Evolutionary conservation across 2,113 vertebrate species (phyloP).

Genomic region (Eleginops maclovinus): DNA sequence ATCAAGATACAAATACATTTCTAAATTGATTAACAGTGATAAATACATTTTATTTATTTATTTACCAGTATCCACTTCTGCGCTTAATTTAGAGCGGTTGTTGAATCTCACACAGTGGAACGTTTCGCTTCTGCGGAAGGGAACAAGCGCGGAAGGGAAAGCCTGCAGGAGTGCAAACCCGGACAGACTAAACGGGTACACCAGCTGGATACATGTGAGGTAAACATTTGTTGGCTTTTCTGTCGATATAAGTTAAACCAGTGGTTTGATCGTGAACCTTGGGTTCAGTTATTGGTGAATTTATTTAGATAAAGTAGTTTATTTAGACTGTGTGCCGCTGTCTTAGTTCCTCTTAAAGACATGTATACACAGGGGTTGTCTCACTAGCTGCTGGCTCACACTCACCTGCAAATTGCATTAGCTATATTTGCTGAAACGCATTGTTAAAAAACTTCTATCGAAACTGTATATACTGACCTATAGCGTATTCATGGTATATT

Average conservation of each 20-base stretch:
- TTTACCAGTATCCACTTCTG: fast-evolving
- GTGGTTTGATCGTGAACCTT: background rate
- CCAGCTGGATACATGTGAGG: conserved; percentile 70
- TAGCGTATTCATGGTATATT: background rate
- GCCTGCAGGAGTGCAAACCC: background rate
- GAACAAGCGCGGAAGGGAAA: conserved; percentile 40
- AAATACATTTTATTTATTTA: background rate
- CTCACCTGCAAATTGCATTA: background rate
- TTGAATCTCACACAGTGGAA: conserved; percentile 32
- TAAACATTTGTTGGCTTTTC: conserved; percentile 46
- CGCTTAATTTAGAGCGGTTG: background rate
- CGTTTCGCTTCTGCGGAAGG: background rate
- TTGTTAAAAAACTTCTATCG: too few species aligned
- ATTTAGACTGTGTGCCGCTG: too few species aligned
- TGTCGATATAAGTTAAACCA: background rate
- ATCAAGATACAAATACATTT: background rate
- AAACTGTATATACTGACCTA: background rate
- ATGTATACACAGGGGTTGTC: background rate
- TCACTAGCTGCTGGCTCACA: background rate
- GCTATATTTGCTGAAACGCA: too few species aligned
- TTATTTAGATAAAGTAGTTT: background rate
- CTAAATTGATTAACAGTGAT: fast-evolving
- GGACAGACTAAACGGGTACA: conserved; percentile 51
- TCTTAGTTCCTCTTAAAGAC: background rate
- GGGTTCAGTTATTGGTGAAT: fast-evolving